Conservation (phyloP, 2,113 vertebrate species). For the Mormoops blainvillei region DNA sequence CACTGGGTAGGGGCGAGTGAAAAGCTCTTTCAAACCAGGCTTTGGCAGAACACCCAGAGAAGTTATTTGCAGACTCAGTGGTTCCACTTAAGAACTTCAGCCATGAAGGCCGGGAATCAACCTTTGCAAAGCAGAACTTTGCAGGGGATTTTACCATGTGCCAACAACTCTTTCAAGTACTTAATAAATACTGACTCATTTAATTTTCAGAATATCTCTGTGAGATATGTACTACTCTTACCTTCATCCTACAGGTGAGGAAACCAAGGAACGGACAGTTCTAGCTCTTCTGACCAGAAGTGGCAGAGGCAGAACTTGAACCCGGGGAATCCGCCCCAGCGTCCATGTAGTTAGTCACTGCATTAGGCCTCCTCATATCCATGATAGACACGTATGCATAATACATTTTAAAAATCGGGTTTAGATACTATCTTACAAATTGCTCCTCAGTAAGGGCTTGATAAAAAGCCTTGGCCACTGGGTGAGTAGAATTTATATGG, state of each 20-base stretch:
- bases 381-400: rapidly evolving
- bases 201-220: not conserved
- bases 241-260: not conserved
- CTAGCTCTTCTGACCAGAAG: not conserved
- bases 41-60: not conserved
- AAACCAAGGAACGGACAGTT: not conserved
- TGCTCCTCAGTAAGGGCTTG: not conserved
- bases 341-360: rapidly evolving
- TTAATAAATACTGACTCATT: not conserved
- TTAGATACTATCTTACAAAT: not conserved
- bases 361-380: not conserved
- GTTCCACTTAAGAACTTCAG: not conserved
- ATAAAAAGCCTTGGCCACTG: not conserved
- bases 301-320: not conserved
- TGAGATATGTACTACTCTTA: not conserved
- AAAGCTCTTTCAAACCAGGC: not conserved
- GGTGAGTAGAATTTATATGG: not conserved
- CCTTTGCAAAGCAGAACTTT: not conserved
- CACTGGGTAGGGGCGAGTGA: not conserved
- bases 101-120: not conserved
- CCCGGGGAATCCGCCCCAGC: not conserved
- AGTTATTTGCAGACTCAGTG: not conserved
- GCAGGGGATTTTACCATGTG: not conserved
- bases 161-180: not conserved
- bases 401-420: not conserved